phyloP scores from a whole-genome alignment of 2,888 invertebrate genomes.

The Microdon myrmicae region DNA sequence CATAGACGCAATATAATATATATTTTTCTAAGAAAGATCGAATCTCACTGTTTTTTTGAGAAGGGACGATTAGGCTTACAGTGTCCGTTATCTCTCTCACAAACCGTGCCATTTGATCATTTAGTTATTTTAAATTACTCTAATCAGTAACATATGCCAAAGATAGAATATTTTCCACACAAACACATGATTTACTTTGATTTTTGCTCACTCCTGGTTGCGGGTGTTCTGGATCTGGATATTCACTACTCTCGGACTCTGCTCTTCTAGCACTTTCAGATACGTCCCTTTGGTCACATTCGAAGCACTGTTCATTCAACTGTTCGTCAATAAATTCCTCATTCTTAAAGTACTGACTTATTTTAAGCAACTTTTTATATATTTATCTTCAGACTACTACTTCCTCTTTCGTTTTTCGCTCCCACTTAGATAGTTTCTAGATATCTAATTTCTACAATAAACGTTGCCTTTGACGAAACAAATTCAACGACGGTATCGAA shows the following conservation, averaged over 20 bases:
- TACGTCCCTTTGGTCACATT: neutral
- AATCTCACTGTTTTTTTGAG: too few relatives aligned
- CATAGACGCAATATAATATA: slow-evolving; percentile 15
- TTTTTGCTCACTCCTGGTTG: slow-evolving; percentile 7
- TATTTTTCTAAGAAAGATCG: too few relatives aligned
- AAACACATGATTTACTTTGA: neutral
- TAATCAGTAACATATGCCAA: slow-evolving; percentile 24
- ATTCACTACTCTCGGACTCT: slow-evolving; percentile 7
- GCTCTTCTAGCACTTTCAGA: neutral
- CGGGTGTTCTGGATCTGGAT: slow-evolving; percentile 14
- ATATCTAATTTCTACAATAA: neutral
- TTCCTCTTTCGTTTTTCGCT: slow-evolving; percentile 3
- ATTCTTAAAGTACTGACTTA: slow-evolving; percentile 14
- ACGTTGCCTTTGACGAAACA: too few relatives aligned
- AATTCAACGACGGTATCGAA: too few relatives aligned
- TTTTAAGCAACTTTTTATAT: slow-evolving; percentile 11
- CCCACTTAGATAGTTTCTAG: neutral
- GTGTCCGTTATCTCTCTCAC: slow-evolving; percentile 21
- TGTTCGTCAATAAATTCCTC: slow-evolving; percentile 8
- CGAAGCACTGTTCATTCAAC: slow-evolving; percentile 6
- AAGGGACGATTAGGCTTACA: slow-evolving; percentile 14
- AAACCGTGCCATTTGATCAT: slow-evolving; percentile 11
- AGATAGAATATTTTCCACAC: slow-evolving; percentile 18
- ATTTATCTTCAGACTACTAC: slow-evolving; percentile 6
- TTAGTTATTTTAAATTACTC: too few relatives aligned